Conservation (phyloP, 1,140 invertebrate genomes). For the Lordiphosa clarofinis region DNA sequence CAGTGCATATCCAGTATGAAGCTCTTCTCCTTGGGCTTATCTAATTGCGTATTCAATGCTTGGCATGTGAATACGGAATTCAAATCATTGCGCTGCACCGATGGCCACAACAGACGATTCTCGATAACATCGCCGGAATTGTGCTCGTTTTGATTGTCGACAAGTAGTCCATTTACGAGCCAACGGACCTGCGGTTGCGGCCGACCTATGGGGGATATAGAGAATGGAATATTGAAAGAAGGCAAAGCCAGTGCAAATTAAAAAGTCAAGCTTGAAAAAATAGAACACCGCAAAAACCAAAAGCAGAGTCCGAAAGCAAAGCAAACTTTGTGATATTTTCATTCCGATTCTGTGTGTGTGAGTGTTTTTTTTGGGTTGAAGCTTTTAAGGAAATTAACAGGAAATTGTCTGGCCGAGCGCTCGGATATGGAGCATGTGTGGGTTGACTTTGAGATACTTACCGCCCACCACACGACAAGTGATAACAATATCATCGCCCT, state of each 20-base stretch:
- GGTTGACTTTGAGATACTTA: slow-evolving; percentile 73
- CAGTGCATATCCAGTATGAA: slow-evolving; percentile 89
- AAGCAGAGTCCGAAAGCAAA: slow-evolving; percentile 36
- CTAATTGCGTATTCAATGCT: slow-evolving; percentile 89
- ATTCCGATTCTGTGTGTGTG: slow-evolving; percentile 37
- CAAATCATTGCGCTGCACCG: slow-evolving; percentile 88
- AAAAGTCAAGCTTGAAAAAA: slow-evolving; percentile 63
- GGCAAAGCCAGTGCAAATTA: slow-evolving; percentile 52
- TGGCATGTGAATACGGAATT: slow-evolving; percentile 91
- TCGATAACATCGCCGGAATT: slow-evolving; percentile 91
- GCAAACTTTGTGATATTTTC: slow-evolving; percentile 73
- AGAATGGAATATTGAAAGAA: slow-evolving; percentile 1
- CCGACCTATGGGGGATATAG: slow-evolving; percentile 80
- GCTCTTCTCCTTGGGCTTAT: slow-evolving; percentile 87
- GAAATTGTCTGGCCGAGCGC: slow-evolving; percentile 74
- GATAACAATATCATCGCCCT: slow-evolving; percentile 83
- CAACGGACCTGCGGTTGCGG: slow-evolving; percentile 85
- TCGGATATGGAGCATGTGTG: slow-evolving; percentile 41
- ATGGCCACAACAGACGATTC: slow-evolving; percentile 88
- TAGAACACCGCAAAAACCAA: slow-evolving; percentile 38
- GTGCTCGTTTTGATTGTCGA: slow-evolving; percentile 90
- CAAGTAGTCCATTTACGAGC: slow-evolving; percentile 87
- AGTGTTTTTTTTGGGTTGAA: slow-evolving; percentile 55
- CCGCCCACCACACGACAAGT: slow-evolving; percentile 83
- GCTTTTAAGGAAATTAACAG: slow-evolving; percentile 79